Percentiles rank a stretch among this genome's conserved stretches.
These are phyloP conservation scores for Frankliniella fusca DNA, from an alignment of 2,888 invertebrate species.

Conservation along the genomic window DNA sequence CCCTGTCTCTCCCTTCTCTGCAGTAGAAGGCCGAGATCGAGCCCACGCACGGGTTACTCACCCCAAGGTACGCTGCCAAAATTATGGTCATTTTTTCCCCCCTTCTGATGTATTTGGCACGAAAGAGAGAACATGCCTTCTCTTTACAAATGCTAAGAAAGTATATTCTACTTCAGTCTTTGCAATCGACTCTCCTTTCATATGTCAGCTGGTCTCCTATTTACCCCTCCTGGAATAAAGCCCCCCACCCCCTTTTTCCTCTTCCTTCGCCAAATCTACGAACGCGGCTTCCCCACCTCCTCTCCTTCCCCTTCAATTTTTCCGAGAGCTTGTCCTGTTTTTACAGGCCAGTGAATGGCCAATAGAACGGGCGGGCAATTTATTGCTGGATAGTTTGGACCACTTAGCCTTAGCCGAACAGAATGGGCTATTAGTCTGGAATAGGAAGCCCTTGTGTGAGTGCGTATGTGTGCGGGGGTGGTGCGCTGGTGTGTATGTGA, in stretches of 20 bases:
- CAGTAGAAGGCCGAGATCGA: not conserved
- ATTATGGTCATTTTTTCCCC: too few relatives aligned
- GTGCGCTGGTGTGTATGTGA: not conserved
- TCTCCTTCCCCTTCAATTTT: not conserved
- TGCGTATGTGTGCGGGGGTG: not conserved
- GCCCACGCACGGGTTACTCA: too few relatives aligned
- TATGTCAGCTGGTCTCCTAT: too few relatives aligned
- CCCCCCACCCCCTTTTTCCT: not conserved
- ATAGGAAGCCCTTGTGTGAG: slow-evolving; percentile 12
- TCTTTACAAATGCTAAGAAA: too few relatives aligned
- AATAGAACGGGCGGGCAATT: slow-evolving; percentile 15
- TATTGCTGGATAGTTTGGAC: slow-evolving; percentile 19
- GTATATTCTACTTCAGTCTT: too few relatives aligned
- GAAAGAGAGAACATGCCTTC: too few relatives aligned
- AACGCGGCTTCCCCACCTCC: not conserved
- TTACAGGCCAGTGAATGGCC: slow-evolving; percentile 11
- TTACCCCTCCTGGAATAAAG: too few relatives aligned
- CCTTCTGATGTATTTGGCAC: too few relatives aligned
- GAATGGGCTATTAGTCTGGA: slow-evolving; percentile 24
- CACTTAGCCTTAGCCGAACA: slow-evolving; percentile 21
- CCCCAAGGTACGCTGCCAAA: too few relatives aligned
- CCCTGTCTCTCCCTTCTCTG: not conserved
- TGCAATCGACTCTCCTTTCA: too few relatives aligned
- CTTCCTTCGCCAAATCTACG: not conserved
- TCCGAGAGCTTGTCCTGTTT: slow-evolving; percentile 12